phyloP scores from a whole-genome alignment of 2,113 vertebrate genomes.

The Seriola aureovittata region DNA sequence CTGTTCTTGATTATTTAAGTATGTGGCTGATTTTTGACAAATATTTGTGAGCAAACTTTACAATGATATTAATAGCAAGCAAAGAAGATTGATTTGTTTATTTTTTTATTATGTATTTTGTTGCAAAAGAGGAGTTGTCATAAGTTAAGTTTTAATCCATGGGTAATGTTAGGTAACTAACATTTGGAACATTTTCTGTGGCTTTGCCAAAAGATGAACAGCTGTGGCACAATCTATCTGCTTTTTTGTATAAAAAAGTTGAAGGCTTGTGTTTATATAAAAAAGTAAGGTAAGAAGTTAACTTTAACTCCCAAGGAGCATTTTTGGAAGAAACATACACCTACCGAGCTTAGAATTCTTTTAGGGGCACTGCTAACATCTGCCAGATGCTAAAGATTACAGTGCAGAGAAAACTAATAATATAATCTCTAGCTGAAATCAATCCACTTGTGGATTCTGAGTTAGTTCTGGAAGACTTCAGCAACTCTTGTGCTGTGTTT shows the following conservation, averaged over 20 bases:
- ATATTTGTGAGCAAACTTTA: background rate
- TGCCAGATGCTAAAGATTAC: background rate
- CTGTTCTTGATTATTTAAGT: background rate
- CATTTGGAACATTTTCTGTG: background rate
- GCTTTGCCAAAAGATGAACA: background rate
- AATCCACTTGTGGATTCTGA: background rate
- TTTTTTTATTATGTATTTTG: background rate
- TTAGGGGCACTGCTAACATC: background rate
- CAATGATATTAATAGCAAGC: background rate
- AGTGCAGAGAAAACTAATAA: background rate
- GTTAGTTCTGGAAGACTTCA: background rate
- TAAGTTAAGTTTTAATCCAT: background rate
- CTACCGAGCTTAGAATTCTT: background rate
- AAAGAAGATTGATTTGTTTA: background rate
- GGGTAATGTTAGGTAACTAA: background rate
- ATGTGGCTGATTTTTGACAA: background rate
- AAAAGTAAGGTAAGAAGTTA: background rate
- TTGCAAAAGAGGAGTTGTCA: background rate
- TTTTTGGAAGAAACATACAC: background rate
- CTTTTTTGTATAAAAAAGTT: background rate
- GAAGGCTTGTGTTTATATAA: background rate
- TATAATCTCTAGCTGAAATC: background rate
- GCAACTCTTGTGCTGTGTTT: background rate
- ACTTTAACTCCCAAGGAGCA: background rate
- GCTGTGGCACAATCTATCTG: background rate